These are phyloP conservation scores for Myotis brandtii DNA, from an alignment of 2,113 vertebrate genomes.

Conservation along the genomic window DNA sequence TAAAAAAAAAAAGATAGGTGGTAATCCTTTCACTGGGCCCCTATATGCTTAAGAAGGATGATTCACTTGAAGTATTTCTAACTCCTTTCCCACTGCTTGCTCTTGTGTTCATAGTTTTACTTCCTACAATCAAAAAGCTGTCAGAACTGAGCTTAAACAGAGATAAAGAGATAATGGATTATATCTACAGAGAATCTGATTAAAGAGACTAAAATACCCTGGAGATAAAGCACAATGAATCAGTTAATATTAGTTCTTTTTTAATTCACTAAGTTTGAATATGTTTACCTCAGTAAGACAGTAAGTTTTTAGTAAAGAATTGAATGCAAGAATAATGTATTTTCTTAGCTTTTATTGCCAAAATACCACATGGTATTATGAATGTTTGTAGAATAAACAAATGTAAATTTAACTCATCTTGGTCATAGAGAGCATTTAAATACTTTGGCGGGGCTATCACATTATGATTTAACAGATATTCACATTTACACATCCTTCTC, in stretches of 20 bases:
- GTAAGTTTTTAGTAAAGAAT: background rate
- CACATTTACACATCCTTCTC: background rate
- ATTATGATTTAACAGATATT: background rate
- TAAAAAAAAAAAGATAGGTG: background rate
- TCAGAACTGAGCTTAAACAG: conserved; percentile 18
- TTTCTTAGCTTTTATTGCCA: conserved; percentile 4
- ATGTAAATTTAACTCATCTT: conserved; percentile 6
- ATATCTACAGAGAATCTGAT: background rate
- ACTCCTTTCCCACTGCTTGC: background rate
- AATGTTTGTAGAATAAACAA: conserved; percentile 1
- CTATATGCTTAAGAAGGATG: background rate
- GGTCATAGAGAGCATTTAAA: background rate
- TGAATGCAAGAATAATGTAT: background rate
- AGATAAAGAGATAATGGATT: background rate
- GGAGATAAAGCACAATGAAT: background rate
- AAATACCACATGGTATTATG: background rate
- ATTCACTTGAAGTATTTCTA: background rate
- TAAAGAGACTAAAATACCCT: conserved; percentile 26
- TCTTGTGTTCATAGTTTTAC: background rate
- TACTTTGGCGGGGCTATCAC: background rate
- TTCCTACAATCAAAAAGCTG: background rate
- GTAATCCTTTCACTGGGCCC: background rate
- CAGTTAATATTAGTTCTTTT: conserved; percentile 9
- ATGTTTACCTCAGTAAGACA: background rate
- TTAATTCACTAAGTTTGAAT: conserved; percentile 4